Evolutionary conservation across 2,113 vertebrate species (phyloP).

Genomic region (Larimichthys polyactis): DNA sequence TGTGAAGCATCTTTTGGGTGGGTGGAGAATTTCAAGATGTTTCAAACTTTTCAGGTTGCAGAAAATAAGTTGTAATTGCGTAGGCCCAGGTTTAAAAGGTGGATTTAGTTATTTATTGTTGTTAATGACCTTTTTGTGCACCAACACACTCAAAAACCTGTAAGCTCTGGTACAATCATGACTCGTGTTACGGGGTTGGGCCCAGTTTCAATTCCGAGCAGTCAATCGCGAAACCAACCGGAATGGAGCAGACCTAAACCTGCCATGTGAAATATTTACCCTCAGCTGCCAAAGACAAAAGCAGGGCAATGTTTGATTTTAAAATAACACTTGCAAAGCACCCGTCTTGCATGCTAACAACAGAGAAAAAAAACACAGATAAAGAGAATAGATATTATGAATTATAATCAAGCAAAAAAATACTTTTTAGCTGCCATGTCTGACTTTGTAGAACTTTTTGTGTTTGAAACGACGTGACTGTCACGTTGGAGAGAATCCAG

Average conservation of each 20-base stretch:
- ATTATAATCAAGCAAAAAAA: constrained; percentile 76
- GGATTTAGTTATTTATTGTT: constrained; percentile 50
- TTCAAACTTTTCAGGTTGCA: constrained; percentile 41
- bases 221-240: constrained; percentile 16
- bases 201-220: constrained; percentile 54
- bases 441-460: constrained; percentile 74
- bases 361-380: constrained; percentile 52
- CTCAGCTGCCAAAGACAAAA: constrained; percentile 75
- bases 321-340: constrained; percentile 62
- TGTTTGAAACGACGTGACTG: constrained; percentile 61
- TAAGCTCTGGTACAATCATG: constrained; percentile 68
- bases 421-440: constrained; percentile 67
- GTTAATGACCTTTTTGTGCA: constrained; percentile 30
- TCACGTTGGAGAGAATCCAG: constrained; percentile 76
- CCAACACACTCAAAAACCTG: constrained; percentile 46
- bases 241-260: constrained; percentile 46
- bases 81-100: constrained; percentile 44
- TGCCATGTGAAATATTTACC: constrained; percentile 39
- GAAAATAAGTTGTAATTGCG: constrained; percentile 25
- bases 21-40: constrained; percentile 25
- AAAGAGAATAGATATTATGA: constrained; percentile 68
- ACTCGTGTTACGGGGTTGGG: constrained; percentile 39
- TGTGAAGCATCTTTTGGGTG: constrained; percentile 18
- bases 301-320: constrained; percentile 62
- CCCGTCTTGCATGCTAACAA: constrained; percentile 72